phyloP scores from a whole-genome alignment of 2,113 vertebrate species.

The Riparia riparia region DNA sequence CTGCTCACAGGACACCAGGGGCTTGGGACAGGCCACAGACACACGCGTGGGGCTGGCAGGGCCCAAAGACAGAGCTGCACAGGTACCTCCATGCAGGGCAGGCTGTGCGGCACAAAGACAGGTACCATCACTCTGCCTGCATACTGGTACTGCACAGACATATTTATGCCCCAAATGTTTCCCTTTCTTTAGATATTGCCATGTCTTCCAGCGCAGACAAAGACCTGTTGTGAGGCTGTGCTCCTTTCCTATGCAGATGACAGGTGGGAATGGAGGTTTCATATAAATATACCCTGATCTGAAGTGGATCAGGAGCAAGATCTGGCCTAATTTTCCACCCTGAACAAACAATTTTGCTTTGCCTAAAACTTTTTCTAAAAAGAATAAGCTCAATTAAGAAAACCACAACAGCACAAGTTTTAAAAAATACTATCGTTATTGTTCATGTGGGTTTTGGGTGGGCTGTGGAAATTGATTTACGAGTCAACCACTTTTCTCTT shows the following conservation, averaged over 20 bases:
- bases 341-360: conserved; percentile 42
- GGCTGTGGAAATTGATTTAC: conserved; percentile 87
- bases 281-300: neutral
- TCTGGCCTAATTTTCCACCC: neutral
- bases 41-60: accelerated
- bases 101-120: neutral
- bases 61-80: neutral
- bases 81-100: neutral
- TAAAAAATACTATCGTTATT: conserved; percentile 33
- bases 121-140: accelerated
- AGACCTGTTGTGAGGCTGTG: conserved; percentile 10
- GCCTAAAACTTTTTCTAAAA: conserved; percentile 31
- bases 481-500: conserved; percentile 85
- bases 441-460: conserved; percentile 82
- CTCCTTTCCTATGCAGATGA: conserved; percentile 34
- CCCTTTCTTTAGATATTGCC: neutral
- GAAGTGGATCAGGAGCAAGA: neutral
- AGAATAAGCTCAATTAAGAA: conserved; percentile 58
- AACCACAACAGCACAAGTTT: conserved; percentile 63
- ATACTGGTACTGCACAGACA: neutral
- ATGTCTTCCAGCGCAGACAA: neutral
- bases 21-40: neutral
- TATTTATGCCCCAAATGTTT: neutral
- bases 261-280: conserved; percentile 21
- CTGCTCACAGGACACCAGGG: neutral